Evolutionary conservation across 2,113 vertebrate genomes (phyloP).

Genomic region (Semnornis frantzii): DNA sequence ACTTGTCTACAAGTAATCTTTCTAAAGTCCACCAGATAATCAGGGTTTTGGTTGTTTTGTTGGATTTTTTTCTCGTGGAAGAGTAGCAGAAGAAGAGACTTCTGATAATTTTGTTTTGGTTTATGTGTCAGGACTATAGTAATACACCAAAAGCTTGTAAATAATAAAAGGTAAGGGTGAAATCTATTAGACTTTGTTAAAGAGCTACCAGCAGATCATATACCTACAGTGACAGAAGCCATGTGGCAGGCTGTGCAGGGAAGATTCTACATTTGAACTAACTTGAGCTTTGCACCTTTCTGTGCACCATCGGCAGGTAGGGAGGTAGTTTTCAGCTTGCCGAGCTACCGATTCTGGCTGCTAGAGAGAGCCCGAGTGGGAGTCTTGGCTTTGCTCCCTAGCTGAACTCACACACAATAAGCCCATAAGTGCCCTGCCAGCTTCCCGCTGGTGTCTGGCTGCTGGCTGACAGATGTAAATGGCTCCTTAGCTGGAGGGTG

Average conservation of each 20-base stretch:
- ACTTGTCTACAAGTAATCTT: background rate
- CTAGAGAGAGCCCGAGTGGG: background rate
- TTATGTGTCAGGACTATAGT: background rate
- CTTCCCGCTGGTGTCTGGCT: constrained; percentile 7
- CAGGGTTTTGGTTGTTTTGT: background rate
- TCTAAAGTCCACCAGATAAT: background rate
- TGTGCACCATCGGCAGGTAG: background rate
- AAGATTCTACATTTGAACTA: background rate
- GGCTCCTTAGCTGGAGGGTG: constrained; percentile 43
- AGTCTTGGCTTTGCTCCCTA: background rate
- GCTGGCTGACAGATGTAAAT: constrained; percentile 50
- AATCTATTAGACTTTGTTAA: background rate
- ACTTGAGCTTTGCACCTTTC: background rate
- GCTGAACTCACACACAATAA: background rate
- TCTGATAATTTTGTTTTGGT: background rate
- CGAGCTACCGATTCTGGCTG: background rate
- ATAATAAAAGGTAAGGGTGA: background rate
- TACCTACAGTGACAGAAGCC: rapidly evolving
- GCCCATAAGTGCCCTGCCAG: background rate
- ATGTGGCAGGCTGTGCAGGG: rapidly evolving
- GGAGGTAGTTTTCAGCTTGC: background rate
- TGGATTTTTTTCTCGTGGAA: background rate
- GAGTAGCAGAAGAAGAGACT: background rate
- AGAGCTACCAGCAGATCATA: background rate
- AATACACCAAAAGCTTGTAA: background rate